Evolutionary conservation across 2,113 vertebrate species (phyloP), one percentile per base, ranked within the genome.

Genomic region (Oncorhynchus masou): DNA sequence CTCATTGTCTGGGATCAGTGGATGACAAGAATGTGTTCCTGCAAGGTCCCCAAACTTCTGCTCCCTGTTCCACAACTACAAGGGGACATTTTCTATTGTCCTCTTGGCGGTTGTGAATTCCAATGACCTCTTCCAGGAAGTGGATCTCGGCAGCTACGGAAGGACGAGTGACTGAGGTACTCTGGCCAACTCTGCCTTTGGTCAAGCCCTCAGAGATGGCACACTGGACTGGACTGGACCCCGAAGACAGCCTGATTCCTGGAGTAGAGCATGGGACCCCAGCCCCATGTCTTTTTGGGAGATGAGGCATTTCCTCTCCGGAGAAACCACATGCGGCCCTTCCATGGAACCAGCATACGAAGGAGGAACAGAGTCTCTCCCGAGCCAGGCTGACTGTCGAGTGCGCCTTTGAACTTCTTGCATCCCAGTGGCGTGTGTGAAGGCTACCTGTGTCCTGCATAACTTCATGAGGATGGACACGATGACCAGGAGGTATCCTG

Each of bases 221-320:
- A 66, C n/a, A 6, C 64, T 66, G 64, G 24, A 29, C 27, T 27
- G 25, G 25, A 27, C 25, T n/a, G n/a, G n/a, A n/a, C 27, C 27
- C 25, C 4, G 24, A 67, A 13, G 24, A 67, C 25, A 15, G 11
- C 22, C n/a, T 15, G n/a, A 25, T 16, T 25, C 65, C 22, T 67
- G 25, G 15, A 25, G 9, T 25, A 27, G 65, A 67, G 65, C 65
- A 12, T 8, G 13, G 65, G 65, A 29, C 65, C 65, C 4, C 25
- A 25, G 22, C 2, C 65, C 16, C n/a, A 67, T 25, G 65, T 31
- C 8, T 73, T 72, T 27, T 48, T 68, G 25, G 76, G 70, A 6
- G 70, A 78, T 67, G 70, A 66, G 27, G 70, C 70, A n/a, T 78
- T 78, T 59, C 76, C 70, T 15, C 25, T 75, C 13, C 27, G 16